Conservation (phyloP, 2,113 vertebrate species). For the Sylvia atricapilla region DNA sequence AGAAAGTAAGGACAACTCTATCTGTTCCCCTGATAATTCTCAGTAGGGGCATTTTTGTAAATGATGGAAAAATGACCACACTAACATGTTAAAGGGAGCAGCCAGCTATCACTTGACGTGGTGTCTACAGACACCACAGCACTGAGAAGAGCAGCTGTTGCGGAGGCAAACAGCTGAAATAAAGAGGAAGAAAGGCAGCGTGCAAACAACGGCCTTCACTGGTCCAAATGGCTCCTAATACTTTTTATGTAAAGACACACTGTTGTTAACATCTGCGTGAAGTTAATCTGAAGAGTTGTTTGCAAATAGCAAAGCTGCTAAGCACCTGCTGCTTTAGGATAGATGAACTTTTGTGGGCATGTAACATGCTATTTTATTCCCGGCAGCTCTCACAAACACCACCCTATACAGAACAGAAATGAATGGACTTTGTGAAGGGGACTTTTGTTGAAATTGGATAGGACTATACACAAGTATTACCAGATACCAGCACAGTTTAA, state of each 20-base stretch:
- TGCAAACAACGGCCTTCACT: conserved; percentile 48
- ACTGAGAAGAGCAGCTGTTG: conserved; percentile 68
- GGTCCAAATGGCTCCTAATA: conserved; percentile 61
- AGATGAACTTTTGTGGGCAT: conserved; percentile 54
- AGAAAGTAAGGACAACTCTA: not conserved
- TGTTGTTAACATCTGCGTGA: conserved; percentile 69
- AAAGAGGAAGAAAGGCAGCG: conserved; percentile 66
- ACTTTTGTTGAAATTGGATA: conserved; percentile 40
- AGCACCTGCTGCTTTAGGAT: conserved; percentile 55
- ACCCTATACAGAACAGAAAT: conserved; percentile 5
- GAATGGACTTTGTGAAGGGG: conserved; percentile 40
- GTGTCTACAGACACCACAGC: not conserved
- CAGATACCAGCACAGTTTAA: not conserved
- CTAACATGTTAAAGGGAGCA: not conserved
- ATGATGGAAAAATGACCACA: not conserved
- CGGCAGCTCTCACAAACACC: not conserved
- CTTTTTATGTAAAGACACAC: conserved; percentile 51
- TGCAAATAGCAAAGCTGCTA: conserved; percentile 54
- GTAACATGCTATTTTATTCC: not conserved
- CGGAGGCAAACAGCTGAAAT: conserved; percentile 67
- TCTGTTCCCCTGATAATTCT: not conserved
- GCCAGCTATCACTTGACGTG: not conserved
- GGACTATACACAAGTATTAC: not conserved
- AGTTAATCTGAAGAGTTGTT: conserved; percentile 69
- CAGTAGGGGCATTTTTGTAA: not conserved